phyloP scores from a whole-genome alignment of 2,888 invertebrate species.

The Panzeria rudis region DNA sequence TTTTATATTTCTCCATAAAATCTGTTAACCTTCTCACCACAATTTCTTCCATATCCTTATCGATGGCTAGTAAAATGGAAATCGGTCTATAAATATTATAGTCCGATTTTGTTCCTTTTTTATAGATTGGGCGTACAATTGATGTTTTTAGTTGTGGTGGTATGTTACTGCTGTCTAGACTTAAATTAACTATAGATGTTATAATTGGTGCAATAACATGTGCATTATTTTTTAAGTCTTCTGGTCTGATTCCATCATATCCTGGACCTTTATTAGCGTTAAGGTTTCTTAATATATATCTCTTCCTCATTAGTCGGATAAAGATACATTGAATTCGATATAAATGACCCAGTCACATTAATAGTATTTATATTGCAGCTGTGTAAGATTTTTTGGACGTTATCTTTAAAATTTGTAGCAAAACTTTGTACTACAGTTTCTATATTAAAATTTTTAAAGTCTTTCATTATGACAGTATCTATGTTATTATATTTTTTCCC shows the following conservation, averaged over 20 bases:
- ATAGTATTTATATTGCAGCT: slow-evolving; percentile 1
- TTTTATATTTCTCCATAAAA: neutral
- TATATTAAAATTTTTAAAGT: neutral
- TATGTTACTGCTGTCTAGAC: neutral
- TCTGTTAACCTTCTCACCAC: neutral
- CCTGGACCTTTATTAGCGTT: neutral
- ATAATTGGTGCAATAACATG: neutral
- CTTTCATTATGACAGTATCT: neutral
- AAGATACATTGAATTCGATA: neutral
- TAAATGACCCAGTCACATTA: neutral
- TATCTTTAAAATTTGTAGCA: slow-evolving; percentile 4
- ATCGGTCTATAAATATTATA: slow-evolving; percentile 5
- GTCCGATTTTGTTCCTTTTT: neutral
- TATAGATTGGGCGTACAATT: slow-evolving; percentile 1
- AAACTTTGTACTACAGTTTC: neutral
- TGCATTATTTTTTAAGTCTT: neutral
- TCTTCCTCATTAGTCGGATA: neutral
- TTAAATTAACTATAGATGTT: neutral
- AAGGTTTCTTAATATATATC: neutral
- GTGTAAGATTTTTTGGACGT: slow-evolving; percentile 9
- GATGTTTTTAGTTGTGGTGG: slow-evolving; percentile 1
- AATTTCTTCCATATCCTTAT: neutral
- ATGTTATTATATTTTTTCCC: neutral
- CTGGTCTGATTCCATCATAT: neutral
- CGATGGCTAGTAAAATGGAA: neutral